A percentile compares a stretch with the other conserved stretches of the same genome.
These are phyloP conservation scores for Melanostigma gelatinosum DNA, from an alignment of 2,113 vertebrate genomes.

Conservation along the genomic window DNA sequence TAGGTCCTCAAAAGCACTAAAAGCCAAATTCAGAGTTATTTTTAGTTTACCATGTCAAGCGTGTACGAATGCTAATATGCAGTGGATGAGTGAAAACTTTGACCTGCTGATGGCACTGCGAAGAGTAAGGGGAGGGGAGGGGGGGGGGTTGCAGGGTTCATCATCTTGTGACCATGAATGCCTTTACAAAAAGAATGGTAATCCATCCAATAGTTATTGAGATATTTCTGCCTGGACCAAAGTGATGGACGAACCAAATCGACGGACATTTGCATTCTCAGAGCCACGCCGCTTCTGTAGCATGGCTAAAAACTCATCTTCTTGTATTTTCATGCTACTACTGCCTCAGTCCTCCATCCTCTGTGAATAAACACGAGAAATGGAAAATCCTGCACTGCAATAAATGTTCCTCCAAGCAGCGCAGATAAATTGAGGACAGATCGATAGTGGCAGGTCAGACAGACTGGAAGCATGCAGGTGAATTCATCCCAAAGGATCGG, in stretches of 20 bases:
- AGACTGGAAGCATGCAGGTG: slow-evolving; percentile 27
- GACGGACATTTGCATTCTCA: background rate
- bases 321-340: background rate
- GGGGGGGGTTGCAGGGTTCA: background rate
- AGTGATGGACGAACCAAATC: background rate
- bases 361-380: background rate
- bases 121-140: background rate
- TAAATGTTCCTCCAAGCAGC: slow-evolving; percentile 6
- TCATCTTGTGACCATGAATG: background rate
- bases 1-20: no score
- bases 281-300: background rate
- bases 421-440: slow-evolving; percentile 14
- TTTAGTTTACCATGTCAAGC: background rate
- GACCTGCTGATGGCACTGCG: background rate
- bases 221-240: slow-evolving; percentile 6
- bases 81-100: background rate
- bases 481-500: slow-evolving; percentile 15
- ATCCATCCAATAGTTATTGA: background rate
- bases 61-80: background rate
- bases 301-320: background rate
- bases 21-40: no score
- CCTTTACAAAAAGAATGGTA: background rate
- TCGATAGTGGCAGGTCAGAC: slow-evolving; percentile 41
- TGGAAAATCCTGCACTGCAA: slow-evolving; percentile 13
- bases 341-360: background rate